Base-by-base conservation (phyloP, 2,113 vertebrate species). In the Donacobius atricapilla region DNA sequence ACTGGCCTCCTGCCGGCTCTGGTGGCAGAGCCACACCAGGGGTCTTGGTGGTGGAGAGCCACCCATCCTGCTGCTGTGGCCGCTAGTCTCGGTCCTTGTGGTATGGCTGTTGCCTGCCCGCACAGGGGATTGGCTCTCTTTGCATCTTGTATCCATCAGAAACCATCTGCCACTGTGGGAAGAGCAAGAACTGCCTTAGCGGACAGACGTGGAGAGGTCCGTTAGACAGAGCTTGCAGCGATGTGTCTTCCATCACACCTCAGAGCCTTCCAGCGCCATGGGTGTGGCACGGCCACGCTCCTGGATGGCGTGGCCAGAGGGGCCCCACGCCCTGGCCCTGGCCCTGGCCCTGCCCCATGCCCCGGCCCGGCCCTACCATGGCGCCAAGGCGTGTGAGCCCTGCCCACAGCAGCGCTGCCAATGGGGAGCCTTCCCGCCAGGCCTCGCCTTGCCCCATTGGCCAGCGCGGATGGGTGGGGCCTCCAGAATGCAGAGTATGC, bases 241-340 rank as follows among this genome's bases (percentile, higher is more conserved):
- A 16, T 2, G 20, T 6, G 14, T 5, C 21, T 27, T 30, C 16
- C 30, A 6, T 9, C 39, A 25, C 16, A 30, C 3, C 3, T 4
- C 13, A 3, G 37, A 2, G 5, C 22, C 10, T 35, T 35, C 24
- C 10, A 24, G 54, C 0, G 0, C 42, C 42, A 28, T 0, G 5
- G 56, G 14, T 0, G 0, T 4, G 42, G 5, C 3, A 2, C 8
- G 5, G 9, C 39, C 51, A 14, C 0, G 1, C 35, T 20, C 7
- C 48, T 1, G 1, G 9, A 4, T 6, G 2, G 15, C 0, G 0
- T 18, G 45, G 17, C 20, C 4, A 1, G 25, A 28, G 4, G 2
- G 3, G 5, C 2, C 4, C 13, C 0, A 0, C 4, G 21, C 17
- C 31, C 3, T 0, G 5, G 51, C 5, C 42, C 57, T 18, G 27